Base-by-base conservation (phyloP, 2,113 vertebrate genomes). In the Strigops habroptila region DNA sequence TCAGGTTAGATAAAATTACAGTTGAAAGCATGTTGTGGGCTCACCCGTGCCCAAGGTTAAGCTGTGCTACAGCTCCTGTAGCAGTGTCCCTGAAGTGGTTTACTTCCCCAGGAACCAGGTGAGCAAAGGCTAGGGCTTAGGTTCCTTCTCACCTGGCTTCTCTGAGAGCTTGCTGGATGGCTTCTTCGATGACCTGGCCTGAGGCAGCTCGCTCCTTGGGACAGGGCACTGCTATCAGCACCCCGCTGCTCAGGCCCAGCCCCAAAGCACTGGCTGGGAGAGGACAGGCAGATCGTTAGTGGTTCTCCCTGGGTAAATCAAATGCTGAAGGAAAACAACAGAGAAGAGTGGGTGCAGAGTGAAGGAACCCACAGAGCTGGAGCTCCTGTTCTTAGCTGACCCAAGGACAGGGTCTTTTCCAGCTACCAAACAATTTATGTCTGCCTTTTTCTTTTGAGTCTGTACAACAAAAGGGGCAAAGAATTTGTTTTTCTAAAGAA, bases 191-290 rank as follows among this genome's bases (percentile, higher is more conserved):
- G 86, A 97, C 94, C 88, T 98, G 97, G 28, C 98, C 98, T 5
- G 95, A 86, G 31, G 97, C 97, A 55, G 99, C 98, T 78, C 94
- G 94, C 82, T 98, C 97, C 46, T 97, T 94, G 46, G 98, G 98
- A 95, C 99, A 98, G 69, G 99, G 99, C 65, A 99, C 98, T 7
- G 98, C 98, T 59, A 99, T 95, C 88, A 99, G 96, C 71, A 99
- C 76, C 7, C 99, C 99, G 0, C 97, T 99, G 95, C 97, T 94
- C 92, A 99, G 97, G n/a, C 98, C 98, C 53, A 99, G 97, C 27
- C 96, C 97, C 82, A 98, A 91, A 25, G 96, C 62, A 14, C 96
- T 97, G 39, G 84, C 99, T 99, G 94, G 55, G 82, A 59, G 51
- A 95, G 23, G 60, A 69, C 53, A 59, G 69, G 70, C 46, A 93